These are phyloP conservation scores for Lucilia cuprina DNA, from an alignment of 1,140 invertebrate species.

Conservation along the genomic window DNA sequence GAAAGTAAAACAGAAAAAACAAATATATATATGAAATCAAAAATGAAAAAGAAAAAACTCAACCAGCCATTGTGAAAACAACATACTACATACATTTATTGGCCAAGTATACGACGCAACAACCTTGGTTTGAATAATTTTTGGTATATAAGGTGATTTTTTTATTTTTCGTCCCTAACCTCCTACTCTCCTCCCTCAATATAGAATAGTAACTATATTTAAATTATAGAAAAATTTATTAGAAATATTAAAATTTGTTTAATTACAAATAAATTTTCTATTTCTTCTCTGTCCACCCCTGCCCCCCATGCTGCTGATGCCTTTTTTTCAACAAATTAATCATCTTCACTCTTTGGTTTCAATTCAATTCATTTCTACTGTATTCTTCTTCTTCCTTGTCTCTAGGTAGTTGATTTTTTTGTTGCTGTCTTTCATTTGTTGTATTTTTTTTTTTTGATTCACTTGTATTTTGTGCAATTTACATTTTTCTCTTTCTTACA, in stretches of 20 bases:
- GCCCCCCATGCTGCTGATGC: background rate
- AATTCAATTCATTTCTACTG: slow-evolving; percentile 9
- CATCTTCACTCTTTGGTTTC: background rate
- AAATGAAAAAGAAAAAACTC: background rate
- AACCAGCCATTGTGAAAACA: slow-evolving; percentile 28
- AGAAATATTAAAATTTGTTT: background rate
- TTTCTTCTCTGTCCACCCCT: background rate
- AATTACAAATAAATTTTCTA: background rate
- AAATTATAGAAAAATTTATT: background rate
- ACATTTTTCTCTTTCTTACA: slow-evolving; percentile 5
- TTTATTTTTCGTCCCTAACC: background rate
- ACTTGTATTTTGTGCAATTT: background rate
- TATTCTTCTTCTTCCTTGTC: background rate
- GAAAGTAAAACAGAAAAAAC: background rate
- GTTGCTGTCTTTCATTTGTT: background rate
- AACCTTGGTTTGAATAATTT: slow-evolving; percentile 30
- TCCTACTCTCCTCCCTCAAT: background rate
- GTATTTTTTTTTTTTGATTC: background rate
- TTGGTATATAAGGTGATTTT: background rate
- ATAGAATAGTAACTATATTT: too few species aligned
- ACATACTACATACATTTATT: background rate
- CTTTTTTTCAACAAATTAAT: background rate
- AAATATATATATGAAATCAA: background rate
- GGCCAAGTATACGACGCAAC: slow-evolving; percentile 27
- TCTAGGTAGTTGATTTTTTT: background rate